Base-by-base conservation (phyloP, 2,888 invertebrate genomes). In the Ectemnius cavifrons region DNA sequence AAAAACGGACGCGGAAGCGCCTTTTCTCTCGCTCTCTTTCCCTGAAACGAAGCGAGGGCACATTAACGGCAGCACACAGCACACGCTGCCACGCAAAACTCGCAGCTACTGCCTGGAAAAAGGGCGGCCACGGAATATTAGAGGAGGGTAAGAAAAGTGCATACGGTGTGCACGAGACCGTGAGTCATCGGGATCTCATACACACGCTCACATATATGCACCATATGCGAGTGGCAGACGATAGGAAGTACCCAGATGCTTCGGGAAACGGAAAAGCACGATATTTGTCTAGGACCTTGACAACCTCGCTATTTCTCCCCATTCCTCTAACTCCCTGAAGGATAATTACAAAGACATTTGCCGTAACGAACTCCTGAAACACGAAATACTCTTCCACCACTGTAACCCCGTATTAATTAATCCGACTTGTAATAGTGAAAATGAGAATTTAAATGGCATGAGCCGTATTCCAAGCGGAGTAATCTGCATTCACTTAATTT, bases 141-240 rank as follows among this genome's bases (percentile, higher is more conserved):
- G 70, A 46, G 62, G 65, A 71, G 75, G 78, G 67, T 70, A 78
- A 80, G 76, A 73, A 80, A 81, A 79, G 71, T 80, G 80, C 72
- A 72, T 64, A 52, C 63, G 70, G 70, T 60, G 63, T 72, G 71
- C 69, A 59, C 46, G 62, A 62, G 46, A 63, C 37, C 56, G 66
- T 81, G 79, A 81, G 70, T 81, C 81, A 81, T 81, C 73, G 69
- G 28, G 52, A 16, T 52, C n/a, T 4, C 52, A 52, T 13, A 52
- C 16, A 13, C 52, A 8, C 16, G n/a, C 52, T 14, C 16, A 5
- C 52, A 13, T 13, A 11, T 37, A 37, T 37, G 61, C 49, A 64
- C 37, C 81, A 77, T 73, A 70, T 81, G 81, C 70, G 71, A 64
- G 28, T 59, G 27, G 5, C 28, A 23, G 37, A 49, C 60, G 62